Evolutionary conservation across 2,888 invertebrate species (phyloP).

Genomic region (Lissonota sp.): DNA sequence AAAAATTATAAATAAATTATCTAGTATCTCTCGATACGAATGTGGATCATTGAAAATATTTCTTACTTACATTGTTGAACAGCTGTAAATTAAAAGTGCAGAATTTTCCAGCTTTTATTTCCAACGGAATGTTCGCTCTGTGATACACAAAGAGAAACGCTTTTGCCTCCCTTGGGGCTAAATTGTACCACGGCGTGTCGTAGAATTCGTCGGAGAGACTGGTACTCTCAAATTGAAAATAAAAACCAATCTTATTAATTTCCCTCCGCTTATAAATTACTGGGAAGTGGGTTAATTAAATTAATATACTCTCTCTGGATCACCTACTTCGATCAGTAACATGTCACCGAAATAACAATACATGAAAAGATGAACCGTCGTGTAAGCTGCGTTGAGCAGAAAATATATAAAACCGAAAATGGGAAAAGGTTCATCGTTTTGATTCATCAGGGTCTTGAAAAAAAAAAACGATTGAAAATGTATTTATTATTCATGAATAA

Average conservation of each 20-base stretch:
- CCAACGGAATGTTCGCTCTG: constrained; percentile 54
- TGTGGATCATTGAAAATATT: too few relatives aligned
- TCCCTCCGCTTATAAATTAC: neutral
- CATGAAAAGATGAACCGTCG: constrained; percentile 64
- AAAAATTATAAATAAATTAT: too few relatives aligned
- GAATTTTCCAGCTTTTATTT: constrained; percentile 63
- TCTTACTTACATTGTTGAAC: constrained; percentile 50
- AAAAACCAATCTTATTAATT: neutral
- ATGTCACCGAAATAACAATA: constrained; percentile 69
- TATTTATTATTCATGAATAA: neutral
- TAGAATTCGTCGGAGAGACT: constrained; percentile 54
- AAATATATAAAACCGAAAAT: constrained; percentile 4
- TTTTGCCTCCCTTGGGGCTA: constrained; percentile 46
- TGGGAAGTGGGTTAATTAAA: neutral
- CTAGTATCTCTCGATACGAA: neutral
- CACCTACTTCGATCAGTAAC: constrained; percentile 41
- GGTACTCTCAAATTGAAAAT: neutral
- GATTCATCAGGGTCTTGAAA: neutral
- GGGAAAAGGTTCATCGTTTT: neutral
- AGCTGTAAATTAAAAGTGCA: constrained; percentile 54
- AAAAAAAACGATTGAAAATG: neutral
- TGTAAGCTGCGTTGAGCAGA: constrained; percentile 35
- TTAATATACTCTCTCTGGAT: neutral
- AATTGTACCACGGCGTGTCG: constrained; percentile 59
- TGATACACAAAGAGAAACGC: constrained; percentile 52